Evolutionary conservation across 2,113 vertebrate genomes (phyloP).

Genomic region (Vulpes lagopus): DNA sequence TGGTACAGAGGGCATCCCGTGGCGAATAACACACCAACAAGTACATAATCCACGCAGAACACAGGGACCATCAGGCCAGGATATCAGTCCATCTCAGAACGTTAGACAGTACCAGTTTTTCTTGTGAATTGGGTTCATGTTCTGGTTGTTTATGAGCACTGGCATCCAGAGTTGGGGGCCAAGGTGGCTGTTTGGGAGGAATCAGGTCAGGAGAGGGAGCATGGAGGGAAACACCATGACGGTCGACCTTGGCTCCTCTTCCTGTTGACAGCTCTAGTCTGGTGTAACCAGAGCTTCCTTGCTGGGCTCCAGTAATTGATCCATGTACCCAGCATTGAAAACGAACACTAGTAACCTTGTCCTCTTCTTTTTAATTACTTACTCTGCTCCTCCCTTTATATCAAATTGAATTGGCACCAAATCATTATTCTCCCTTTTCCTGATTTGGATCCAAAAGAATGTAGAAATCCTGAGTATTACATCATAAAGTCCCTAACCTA

Average conservation of each 20-base stretch:
- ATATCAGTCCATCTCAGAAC: conserved; percentile 48
- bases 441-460: neutral
- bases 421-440: neutral
- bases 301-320: conserved; percentile 46
- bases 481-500: neutral
- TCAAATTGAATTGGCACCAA: neutral
- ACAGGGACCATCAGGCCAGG: conserved; percentile 1
- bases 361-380: neutral
- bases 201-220: conserved; percentile 67
- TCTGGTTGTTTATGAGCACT: conserved; percentile 62
- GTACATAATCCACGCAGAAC: conserved; percentile 54
- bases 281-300: neutral
- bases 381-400: neutral
- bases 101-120: conserved; percentile 61
- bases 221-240: conserved; percentile 29
- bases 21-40: conserved; percentile 45
- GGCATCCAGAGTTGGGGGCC: conserved; percentile 66
- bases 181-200: conserved; percentile 69
- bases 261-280: conserved; percentile 19
- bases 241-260: conserved; percentile 60
- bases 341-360: neutral
- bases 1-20: conserved; percentile 39
- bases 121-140: conserved; percentile 65
- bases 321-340: neutral
- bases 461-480: neutral